phyloP scores from a whole-genome alignment of 1,140 invertebrate genomes.

The Drosophila jambulina region DNA sequence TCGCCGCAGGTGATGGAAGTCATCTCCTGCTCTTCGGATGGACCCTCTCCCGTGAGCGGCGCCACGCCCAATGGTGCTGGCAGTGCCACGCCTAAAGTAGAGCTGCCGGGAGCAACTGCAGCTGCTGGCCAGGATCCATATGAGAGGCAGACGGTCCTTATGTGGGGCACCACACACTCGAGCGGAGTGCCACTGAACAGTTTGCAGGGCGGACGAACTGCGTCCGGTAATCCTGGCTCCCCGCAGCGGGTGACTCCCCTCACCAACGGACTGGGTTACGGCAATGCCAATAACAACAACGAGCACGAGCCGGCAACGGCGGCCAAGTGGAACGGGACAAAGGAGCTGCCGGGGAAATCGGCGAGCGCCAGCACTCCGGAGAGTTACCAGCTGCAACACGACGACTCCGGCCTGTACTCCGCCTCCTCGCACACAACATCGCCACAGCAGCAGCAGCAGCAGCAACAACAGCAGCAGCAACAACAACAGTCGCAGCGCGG shows the following conservation, averaged over 20 bases:
- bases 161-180: conserved; percentile 90
- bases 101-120: conserved; percentile 67
- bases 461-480: conserved; percentile 52
- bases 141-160: conserved; percentile 92
- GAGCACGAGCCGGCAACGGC: conserved; percentile 57
- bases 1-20: conserved; percentile 84
- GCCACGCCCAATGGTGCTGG: conserved; percentile 63
- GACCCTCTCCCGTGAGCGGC: conserved; percentile 69
- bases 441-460: conserved; percentile 78
- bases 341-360: conserved; percentile 62
- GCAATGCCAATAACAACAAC: conserved; percentile 62
- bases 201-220: conserved; percentile 43
- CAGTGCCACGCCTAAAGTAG: conserved; percentile 85
- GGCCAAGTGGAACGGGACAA: conserved; percentile 79
- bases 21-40: conserved; percentile 83
- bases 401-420: conserved; percentile 81
- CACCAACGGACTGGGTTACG: conserved; percentile 71
- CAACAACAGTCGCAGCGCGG: conserved; percentile 58
- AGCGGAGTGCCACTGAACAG: conserved; percentile 73
- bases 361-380: conserved; percentile 71
- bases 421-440: conserved; percentile 82
- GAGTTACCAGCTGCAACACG: conserved; percentile 78
- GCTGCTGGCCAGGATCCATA: conserved; percentile 84
- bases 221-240: conserved; percentile 76
- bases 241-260: conserved; percentile 74